Evolutionary conservation across 2,113 vertebrate species (phyloP).

Genomic region (Boleophthalmus pectinirostris): DNA sequence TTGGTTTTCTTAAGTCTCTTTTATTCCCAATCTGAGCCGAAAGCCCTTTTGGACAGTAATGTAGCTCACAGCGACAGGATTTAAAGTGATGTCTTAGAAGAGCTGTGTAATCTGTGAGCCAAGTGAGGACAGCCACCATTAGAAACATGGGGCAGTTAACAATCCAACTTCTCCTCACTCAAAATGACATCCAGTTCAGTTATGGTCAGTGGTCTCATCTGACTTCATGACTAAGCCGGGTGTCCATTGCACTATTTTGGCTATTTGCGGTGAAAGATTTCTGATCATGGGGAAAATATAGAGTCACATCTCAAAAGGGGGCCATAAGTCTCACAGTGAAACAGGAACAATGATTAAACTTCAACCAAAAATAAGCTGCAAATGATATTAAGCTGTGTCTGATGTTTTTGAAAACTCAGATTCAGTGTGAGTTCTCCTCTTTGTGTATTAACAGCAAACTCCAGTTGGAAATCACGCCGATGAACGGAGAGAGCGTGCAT

Average conservation of each 20-base stretch:
- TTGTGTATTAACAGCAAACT: no score
- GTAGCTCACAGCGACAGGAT: constrained; percentile 27
- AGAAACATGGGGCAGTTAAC: background rate
- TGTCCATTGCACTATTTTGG: background rate
- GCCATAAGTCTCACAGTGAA: background rate
- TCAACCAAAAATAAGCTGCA: background rate
- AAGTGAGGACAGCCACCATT: background rate
- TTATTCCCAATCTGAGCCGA: constrained; percentile 22
- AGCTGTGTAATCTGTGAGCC: constrained; percentile 11
- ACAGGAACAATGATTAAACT: background rate
- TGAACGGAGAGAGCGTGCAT: no score
- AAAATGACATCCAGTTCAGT: background rate
- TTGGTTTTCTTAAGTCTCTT: constrained; percentile 29
- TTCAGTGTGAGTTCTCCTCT: background rate
- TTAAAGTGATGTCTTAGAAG: constrained; percentile 1
- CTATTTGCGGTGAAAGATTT: background rate
- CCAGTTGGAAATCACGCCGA: no score
- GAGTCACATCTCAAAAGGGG: no score
- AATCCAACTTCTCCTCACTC: background rate
- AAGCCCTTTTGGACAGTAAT: constrained; percentile 25
- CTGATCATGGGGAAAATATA: no score
- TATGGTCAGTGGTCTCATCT: background rate
- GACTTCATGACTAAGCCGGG: no score
- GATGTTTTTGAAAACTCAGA: background rate
- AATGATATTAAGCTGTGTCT: no score